phyloP scores from a whole-genome alignment of 2,797 vertebrate species.

The Rhinatrema bivittatum region DNA sequence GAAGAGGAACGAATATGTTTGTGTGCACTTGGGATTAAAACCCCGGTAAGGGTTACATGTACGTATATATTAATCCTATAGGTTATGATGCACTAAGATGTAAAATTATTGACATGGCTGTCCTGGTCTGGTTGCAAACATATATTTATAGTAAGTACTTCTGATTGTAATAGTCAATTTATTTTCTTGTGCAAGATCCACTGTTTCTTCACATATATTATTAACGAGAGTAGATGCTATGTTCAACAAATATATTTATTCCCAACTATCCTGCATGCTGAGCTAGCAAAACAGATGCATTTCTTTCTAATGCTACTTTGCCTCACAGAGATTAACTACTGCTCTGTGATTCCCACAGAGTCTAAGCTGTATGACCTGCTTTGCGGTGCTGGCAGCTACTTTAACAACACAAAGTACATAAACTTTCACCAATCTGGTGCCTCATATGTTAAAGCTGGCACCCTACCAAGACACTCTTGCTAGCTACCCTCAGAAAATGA shows the following conservation, averaged over 20 bases:
- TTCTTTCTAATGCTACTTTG: conserved; percentile 10
- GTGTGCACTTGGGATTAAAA: too few relatives aligned
- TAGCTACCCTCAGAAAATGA: conserved; percentile 4
- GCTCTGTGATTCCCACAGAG: conserved; percentile 13
- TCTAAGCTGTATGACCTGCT: background rate
- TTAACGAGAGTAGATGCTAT: background rate
- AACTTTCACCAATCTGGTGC: background rate
- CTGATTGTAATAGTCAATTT: too few relatives aligned
- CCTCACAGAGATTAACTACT: background rate
- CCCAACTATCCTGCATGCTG: conserved; percentile 14
- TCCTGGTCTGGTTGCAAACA: too few relatives aligned
- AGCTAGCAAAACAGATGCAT: conserved; percentile 16
- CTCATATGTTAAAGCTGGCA: background rate
- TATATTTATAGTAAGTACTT: too few relatives aligned
- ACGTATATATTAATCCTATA: too few relatives aligned
- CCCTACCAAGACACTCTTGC: background rate
- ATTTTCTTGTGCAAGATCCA: background rate
- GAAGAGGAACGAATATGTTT: too few relatives aligned
- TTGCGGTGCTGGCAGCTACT: background rate
- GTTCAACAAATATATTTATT: conserved; percentile 24
- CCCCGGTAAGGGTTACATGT: too few relatives aligned
- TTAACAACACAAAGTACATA: background rate
- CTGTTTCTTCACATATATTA: background rate
- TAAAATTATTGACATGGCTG: too few relatives aligned
- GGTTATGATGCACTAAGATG: too few relatives aligned